Evolutionary conservation across 2,888 invertebrate species (phyloP).

Genomic region (Pediacus dermestoides): DNA sequence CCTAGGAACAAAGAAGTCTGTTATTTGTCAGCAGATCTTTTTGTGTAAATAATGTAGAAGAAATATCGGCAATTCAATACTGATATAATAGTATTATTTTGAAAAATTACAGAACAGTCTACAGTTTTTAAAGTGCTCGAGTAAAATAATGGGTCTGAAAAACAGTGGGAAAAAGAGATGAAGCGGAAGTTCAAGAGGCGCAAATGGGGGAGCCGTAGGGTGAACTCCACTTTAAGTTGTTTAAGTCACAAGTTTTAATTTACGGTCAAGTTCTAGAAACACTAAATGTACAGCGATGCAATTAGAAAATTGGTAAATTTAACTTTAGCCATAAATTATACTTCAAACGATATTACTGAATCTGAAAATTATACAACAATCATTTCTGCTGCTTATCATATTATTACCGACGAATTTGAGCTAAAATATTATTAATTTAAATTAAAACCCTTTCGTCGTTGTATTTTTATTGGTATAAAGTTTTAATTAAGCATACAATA

Average conservation of each 20-base stretch:
- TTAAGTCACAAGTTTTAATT: conserved; percentile 39
- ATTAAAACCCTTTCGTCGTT: too few species aligned
- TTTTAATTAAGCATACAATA: too few species aligned
- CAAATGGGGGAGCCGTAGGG: conserved; percentile 23
- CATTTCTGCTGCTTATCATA: too few species aligned
- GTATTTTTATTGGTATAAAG: too few species aligned
- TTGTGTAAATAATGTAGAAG: conserved; percentile 14
- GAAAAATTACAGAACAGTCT: conserved; percentile 23
- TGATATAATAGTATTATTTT: conserved; percentile 30
- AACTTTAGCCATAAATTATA: too few species aligned
- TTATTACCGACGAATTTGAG: too few species aligned
- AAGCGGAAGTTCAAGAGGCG: conserved; percentile 25
- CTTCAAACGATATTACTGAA: too few species aligned
- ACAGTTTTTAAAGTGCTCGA: conserved; percentile 23
- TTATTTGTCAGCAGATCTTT: too few species aligned
- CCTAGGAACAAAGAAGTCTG: too few species aligned
- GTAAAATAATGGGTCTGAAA: conserved; percentile 25
- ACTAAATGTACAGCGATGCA: conserved; percentile 33
- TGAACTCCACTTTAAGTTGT: conserved; percentile 31
- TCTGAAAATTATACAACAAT: too few species aligned
- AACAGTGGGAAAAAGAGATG: conserved; percentile 22
- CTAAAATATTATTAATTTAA: too few species aligned
- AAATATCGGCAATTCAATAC: conserved; percentile 20
- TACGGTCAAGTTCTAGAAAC: conserved; percentile 37
- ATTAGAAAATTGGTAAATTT: conserved; percentile 37